These are phyloP conservation scores for Eretmocerus hayati DNA, from an alignment of 2,888 invertebrate species.

Conservation along the genomic window DNA sequence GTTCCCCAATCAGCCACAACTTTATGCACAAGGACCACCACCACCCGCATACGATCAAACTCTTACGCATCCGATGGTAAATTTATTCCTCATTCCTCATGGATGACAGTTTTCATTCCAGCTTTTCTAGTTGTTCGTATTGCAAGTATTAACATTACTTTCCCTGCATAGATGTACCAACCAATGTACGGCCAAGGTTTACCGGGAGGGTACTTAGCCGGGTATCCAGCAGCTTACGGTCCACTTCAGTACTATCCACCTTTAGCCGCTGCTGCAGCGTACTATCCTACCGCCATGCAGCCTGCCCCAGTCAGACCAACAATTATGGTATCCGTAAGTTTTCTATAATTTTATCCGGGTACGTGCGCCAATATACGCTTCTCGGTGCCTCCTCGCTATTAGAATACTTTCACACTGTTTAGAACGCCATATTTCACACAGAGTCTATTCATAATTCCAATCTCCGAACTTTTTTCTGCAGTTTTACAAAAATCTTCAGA, in stretches of 20 bases:
- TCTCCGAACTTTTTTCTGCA: no score
- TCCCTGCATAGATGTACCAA: slow-evolving; percentile 58
- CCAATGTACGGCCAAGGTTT: slow-evolving; percentile 68
- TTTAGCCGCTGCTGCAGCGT: slow-evolving; percentile 59
- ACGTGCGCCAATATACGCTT: no score
- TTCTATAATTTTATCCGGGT: slow-evolving; percentile 11
- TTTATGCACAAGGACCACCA: slow-evolving; percentile 59
- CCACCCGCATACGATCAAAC: slow-evolving; percentile 64
- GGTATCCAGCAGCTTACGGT: slow-evolving; percentile 68
- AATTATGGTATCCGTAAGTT: slow-evolving; percentile 70
- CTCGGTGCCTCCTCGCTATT: no score
- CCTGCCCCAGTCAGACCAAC: slow-evolving; percentile 56
- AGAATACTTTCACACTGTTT: no score
- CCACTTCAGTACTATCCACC: slow-evolving; percentile 67
- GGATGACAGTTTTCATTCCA: not conserved
- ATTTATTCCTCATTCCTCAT: not conserved
- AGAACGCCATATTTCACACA: no score
- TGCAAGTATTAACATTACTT: no score
- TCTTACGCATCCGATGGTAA: slow-evolving; percentile 55
- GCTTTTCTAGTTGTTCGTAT: not conserved
- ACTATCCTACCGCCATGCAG: slow-evolving; percentile 54
- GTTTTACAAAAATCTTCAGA: no score
- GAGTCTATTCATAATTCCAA: no score
- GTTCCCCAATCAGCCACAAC: slow-evolving; percentile 54
- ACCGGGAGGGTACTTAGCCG: slow-evolving; percentile 60